Evolutionary conservation across 2,797 vertebrate genomes (phyloP), one percentile per base, ranked within the genome.

Genomic region (Sebastes variabilis): DNA sequence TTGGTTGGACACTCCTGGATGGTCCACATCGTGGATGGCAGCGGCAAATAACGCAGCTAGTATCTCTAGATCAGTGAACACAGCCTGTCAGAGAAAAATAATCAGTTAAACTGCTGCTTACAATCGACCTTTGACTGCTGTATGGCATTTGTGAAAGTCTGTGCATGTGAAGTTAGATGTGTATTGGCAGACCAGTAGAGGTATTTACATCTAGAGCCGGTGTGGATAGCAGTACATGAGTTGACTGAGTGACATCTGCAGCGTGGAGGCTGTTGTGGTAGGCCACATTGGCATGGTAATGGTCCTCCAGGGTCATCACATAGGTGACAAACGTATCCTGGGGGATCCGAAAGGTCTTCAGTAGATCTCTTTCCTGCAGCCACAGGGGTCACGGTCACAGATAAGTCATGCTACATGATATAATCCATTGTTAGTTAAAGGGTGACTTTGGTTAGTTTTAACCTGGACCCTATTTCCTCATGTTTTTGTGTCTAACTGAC

Each of bases 221-320:
- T 1, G 97, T 97, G 79, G 97, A 97, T 70, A 99, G 96, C 82
- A 99, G 96, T 77, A 99, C 97, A 4, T 99, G 98, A 2, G 97
- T 99, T 69, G 98, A 98, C 95, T 99, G 98, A 49, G 97, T 96
- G 86, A 99, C 98, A 20, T 99, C 98, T 2, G 98, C 98, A 0
- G 98, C 98, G 5, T 98, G 98, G 84, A 99, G 94, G 94, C 97
- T 98, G 95, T 99, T 99, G 95, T 99, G 98, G 80, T 99, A 99
- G 88, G 97, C 97, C 92, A 98, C 98, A 2, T 98, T 97, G 42
- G 96, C 96, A 18, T 98, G 98, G 92, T 99, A 99, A 95, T 98
- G 97, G 90, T 97, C 97, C 90, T 99, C 98, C 92, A 99, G 93
- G 4, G 97, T 97, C 97, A 97, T 95, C 84, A 97, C 95, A 56